Evolutionary conservation across 2,113 vertebrate genomes (phyloP).

Genomic region (Cyprinodon brontotheroides): DNA sequence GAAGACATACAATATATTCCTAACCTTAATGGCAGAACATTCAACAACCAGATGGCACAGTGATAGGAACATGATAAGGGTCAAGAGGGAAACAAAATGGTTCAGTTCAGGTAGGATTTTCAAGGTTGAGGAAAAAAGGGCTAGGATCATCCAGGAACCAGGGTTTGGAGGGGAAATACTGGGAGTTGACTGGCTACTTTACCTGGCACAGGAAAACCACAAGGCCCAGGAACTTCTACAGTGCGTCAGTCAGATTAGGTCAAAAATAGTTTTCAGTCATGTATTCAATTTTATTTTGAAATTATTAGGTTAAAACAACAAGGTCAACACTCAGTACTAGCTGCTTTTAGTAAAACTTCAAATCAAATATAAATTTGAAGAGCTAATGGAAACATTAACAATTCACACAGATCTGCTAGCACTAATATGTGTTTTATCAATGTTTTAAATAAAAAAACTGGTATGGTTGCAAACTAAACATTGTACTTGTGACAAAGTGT

Average conservation of each 20-base stretch:
- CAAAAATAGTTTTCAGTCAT: constrained; percentile 75
- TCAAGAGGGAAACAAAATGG: constrained; percentile 27
- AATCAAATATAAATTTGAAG: constrained; percentile 18
- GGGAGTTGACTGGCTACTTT: constrained; percentile 79
- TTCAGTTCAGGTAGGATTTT: constrained; percentile 40
- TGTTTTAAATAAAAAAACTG: no score
- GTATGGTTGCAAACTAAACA: no score
- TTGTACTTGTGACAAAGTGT: no score
- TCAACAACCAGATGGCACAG: constrained; percentile 12
- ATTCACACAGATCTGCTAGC: not conserved
- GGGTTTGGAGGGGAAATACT: constrained; percentile 64
- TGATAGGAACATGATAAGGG: constrained; percentile 50
- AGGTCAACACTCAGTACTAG: constrained; percentile 37
- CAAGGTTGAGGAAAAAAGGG: constrained; percentile 38
- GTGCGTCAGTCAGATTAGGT: constrained; percentile 77
- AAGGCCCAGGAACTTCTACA: constrained; percentile 90
- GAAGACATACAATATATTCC: not conserved
- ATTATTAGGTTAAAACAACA: constrained; percentile 31
- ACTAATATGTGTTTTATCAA: not conserved
- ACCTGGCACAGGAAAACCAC: constrained; percentile 94
- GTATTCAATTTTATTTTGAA: constrained; percentile 43
- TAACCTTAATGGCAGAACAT: constrained; percentile 11
- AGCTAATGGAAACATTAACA: not conserved
- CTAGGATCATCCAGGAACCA: constrained; percentile 39
- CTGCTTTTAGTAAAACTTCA: constrained; percentile 11